Conservation (phyloP, 2,888 invertebrate genomes). For the Gastracanthus pulcherrimus region DNA sequence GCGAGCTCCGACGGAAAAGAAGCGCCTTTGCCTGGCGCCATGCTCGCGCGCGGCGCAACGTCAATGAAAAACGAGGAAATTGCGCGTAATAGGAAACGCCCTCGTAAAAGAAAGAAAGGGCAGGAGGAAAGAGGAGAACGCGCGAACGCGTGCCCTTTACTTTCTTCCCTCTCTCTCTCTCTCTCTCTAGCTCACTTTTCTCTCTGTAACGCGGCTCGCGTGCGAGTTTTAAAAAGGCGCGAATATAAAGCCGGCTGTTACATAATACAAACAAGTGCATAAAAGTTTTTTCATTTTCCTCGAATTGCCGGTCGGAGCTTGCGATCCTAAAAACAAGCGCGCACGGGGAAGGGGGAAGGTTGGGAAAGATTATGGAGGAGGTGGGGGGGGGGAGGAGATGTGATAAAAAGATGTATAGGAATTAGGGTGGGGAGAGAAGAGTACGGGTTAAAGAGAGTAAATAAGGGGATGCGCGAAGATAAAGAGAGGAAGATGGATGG, state of each 20-base stretch:
- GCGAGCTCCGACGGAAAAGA: background rate
- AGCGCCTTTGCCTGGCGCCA: background rate
- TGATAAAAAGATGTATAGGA: conserved; percentile 18
- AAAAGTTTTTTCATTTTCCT: conserved; percentile 55
- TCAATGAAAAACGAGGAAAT: conserved; percentile 49
- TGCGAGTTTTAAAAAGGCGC: conserved; percentile 34
- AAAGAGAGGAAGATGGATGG: background rate
- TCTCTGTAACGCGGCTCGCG: background rate
- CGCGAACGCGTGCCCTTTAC: background rate
- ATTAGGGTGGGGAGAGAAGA: background rate
- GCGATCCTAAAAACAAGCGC: background rate
- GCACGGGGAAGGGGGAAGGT: background rate
- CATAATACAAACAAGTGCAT: conserved; percentile 53
- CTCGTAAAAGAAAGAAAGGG: conserved; percentile 42
- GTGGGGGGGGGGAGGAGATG: background rate
- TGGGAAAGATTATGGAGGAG: background rate
- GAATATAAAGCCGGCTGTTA: conserved; percentile 50
- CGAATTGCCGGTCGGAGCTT: conserved; percentile 28
- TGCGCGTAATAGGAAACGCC: conserved; percentile 49
- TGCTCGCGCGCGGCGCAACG: background rate
- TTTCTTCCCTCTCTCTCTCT: background rate
- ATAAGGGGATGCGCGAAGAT: background rate
- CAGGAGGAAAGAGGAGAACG: background rate
- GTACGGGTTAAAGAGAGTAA: background rate
- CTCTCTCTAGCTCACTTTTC: too few species aligned